Evolutionary conservation across 2,888 invertebrate species (phyloP).

Genomic region (Candidula unifasciata): DNA sequence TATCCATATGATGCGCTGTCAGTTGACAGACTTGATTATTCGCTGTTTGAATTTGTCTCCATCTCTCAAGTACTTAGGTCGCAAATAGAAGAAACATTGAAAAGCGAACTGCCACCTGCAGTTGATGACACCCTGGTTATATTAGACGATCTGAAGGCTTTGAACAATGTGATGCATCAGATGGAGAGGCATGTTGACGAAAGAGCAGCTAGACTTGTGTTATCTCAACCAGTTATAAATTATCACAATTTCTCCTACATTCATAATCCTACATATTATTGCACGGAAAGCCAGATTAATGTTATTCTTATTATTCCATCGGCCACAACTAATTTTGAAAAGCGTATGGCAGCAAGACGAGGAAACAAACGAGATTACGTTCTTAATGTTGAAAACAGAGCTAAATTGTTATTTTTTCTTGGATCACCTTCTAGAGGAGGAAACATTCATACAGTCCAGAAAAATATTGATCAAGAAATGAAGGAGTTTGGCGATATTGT

Average conservation of each 20-base stretch:
- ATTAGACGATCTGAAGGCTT: background rate
- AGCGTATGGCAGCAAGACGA: background rate
- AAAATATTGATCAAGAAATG: slow-evolving; percentile 54
- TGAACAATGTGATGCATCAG: background rate
- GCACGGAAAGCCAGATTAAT: background rate
- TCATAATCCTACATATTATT: slow-evolving; percentile 1
- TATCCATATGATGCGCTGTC: background rate
- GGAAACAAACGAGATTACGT: background rate
- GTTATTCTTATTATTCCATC: slow-evolving; percentile 24
- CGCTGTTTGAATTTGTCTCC: background rate
- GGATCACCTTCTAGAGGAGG: background rate
- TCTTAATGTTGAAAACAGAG: background rate
- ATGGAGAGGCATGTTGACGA: background rate
- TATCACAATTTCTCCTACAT: slow-evolving; percentile 27
- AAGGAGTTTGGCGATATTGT: slow-evolving; percentile 60
- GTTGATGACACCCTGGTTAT: background rate
- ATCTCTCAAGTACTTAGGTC: background rate
- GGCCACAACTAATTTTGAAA: slow-evolving; percentile 17
- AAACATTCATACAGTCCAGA: slow-evolving; percentile 37
- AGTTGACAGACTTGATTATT: background rate
- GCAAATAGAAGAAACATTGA: background rate
- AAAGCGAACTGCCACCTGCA: background rate
- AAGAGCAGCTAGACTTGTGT: background rate
- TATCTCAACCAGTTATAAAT: slow-evolving; percentile 35
- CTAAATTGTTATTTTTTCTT: slow-evolving; percentile 30